A percentile compares a stretch with the other conserved stretches of the same genome.
Evolutionary conservation across 1,140 invertebrate genomes (phyloP).

Genomic region (Archivesica marissinica): DNA sequence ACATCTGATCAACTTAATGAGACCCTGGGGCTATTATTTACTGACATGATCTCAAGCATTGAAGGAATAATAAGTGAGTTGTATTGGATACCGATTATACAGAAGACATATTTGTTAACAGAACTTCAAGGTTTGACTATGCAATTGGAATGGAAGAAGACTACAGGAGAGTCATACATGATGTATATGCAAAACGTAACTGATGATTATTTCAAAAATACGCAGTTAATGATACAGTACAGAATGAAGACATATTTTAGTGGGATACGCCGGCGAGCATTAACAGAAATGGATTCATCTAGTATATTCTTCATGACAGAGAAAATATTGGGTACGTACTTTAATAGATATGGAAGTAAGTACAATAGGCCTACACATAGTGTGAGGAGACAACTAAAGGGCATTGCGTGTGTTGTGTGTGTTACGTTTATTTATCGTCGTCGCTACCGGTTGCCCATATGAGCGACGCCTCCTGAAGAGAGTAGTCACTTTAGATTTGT

Average conservation of each 20-base stretch:
- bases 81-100: slow-evolving; percentile 52
- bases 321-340: slow-evolving; percentile 38
- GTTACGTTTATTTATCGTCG: no score
- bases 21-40: slow-evolving; percentile 6
- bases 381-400: no score
- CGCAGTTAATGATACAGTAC: slow-evolving; percentile 17
- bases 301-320: slow-evolving; percentile 28
- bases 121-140: slow-evolving; percentile 28
- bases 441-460: no score
- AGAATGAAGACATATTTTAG: slow-evolving; percentile 22
- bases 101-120: slow-evolving; percentile 43
- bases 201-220: slow-evolving; percentile 44
- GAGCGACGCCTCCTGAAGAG: no score
- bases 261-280: neutral
- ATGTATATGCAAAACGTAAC: neutral
- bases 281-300: neutral
- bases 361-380: no score
- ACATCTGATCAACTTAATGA: slow-evolving; percentile 33
- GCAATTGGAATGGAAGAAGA: slow-evolving; percentile 7
- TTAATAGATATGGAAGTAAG: no score
- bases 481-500: no score
- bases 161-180: neutral
- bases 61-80: slow-evolving; percentile 44
- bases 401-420: no score
- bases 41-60: slow-evolving; percentile 40